phyloP scores from a whole-genome alignment of 2,888 invertebrate genomes.

The Philereme vetulata region DNA sequence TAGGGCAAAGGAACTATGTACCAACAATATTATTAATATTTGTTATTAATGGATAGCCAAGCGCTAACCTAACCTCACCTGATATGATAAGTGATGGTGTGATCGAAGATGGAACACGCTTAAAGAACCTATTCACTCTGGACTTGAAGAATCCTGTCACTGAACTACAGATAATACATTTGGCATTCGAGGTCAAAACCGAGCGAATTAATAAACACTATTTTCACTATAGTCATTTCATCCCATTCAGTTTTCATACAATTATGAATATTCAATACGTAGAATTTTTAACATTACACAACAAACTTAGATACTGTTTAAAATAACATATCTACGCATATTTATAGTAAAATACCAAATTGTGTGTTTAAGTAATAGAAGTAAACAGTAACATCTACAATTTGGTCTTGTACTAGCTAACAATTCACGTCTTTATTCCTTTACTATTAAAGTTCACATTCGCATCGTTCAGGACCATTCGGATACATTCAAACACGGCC shows the following conservation, averaged over 20 bases:
- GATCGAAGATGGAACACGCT: too few species aligned
- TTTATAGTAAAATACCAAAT: conserved; percentile 3
- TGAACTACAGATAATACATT: neutral
- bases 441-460: conserved; percentile 19
- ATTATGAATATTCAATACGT: conserved; percentile 30
- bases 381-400: conserved; percentile 2
- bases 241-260: conserved; percentile 6
- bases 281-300: conserved; percentile 39
- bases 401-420: conserved; percentile 18
- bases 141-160: too few species aligned
- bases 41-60: too few species aligned
- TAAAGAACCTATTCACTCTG: too few species aligned
- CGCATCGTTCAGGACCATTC: conserved; percentile 45
- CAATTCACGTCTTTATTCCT: conserved; percentile 10
- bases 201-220: conserved; percentile 4
- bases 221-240: conserved; percentile 11
- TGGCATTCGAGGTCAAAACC: neutral
- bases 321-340: conserved; percentile 7
- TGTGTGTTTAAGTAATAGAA: conserved; percentile 6
- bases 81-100: too few species aligned
- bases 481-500: conserved; percentile 47
- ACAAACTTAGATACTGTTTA: conserved; percentile 17
- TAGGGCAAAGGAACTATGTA: too few species aligned
- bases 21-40: too few species aligned
- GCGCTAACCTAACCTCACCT: too few species aligned